Evolutionary conservation across 2,113 vertebrate genomes (phyloP).

Genomic region (Phasianus colchicus): DNA sequence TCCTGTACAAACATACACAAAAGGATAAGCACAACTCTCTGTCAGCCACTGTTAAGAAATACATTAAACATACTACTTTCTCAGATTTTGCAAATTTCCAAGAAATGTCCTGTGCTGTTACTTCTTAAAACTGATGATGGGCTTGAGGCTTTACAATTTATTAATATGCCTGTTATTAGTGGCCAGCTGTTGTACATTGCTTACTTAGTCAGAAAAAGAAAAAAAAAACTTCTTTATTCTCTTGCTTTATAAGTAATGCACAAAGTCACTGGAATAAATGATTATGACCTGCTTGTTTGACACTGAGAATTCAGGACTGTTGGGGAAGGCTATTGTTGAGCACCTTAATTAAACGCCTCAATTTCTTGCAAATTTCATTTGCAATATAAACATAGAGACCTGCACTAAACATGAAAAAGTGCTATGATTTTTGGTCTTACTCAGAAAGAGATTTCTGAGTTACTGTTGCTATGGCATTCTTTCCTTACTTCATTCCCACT

Average conservation of each 20-base stretch:
- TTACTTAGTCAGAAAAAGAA: not conserved
- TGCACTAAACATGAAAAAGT: not conserved
- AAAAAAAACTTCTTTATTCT: not conserved
- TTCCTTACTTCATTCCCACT: not conserved
- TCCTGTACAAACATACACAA: no score
- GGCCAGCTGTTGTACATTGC: not conserved
- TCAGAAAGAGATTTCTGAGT: not conserved
- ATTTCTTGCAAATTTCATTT: not conserved
- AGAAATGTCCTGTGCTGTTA: not conserved
- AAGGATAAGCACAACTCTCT: accelerated
- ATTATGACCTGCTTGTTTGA: not conserved
- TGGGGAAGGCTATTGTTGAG: not conserved
- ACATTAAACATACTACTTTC: not conserved
- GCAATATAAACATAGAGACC: not conserved
- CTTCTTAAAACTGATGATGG: not conserved
- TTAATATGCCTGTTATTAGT: not conserved
- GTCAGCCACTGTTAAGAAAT: not conserved
- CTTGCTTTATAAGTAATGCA: not conserved
- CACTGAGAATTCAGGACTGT: not conserved
- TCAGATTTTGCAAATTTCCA: not conserved
- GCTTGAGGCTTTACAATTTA: not conserved
- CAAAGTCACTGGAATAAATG: not conserved
- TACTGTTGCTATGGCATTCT: slow-evolving; percentile 52
- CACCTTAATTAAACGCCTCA: not conserved
- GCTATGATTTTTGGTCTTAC: not conserved